Conservation (phyloP, 1,140 invertebrate species). For the Megalopta genalis region DNA sequence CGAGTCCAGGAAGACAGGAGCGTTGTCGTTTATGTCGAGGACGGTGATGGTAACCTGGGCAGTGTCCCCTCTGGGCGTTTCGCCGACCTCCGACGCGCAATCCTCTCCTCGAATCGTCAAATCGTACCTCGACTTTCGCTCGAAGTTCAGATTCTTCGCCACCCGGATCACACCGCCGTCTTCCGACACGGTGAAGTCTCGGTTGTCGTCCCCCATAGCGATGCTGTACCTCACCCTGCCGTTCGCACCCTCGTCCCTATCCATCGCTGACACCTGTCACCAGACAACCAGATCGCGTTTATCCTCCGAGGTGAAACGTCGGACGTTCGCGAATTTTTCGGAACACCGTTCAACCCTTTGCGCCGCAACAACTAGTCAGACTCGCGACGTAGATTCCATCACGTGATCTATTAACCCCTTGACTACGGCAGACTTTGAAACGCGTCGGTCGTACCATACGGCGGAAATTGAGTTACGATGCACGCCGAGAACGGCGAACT, state of each 20-base stretch:
- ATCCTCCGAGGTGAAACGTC: too few relatives aligned
- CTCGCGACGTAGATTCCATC: too few relatives aligned
- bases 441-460: too few relatives aligned
- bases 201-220: constrained; percentile 92
- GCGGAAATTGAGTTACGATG: too few relatives aligned
- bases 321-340: too few relatives aligned
- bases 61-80: constrained; percentile 83
- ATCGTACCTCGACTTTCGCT: constrained; percentile 90
- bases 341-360: too few relatives aligned
- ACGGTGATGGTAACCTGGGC: constrained; percentile 87
- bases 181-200: constrained; percentile 94
- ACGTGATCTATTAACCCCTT: too few relatives aligned
- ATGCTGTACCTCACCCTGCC: constrained; percentile 94
- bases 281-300: not conserved
- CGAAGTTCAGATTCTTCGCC: constrained; percentile 94
- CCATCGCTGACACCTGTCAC: constrained; percentile 91
- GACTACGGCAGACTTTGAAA: too few relatives aligned
- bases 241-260: constrained; percentile 93
- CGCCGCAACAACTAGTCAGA: too few relatives aligned
- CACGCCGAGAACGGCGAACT: too few relatives aligned
- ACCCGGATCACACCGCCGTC: constrained; percentile 93
- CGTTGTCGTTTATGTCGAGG: constrained; percentile 96
- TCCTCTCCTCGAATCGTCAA: constrained; percentile 94
- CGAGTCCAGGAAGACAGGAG: constrained; percentile 94
- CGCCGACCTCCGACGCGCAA: constrained; percentile 85